Evolutionary conservation across 2,888 invertebrate genomes (phyloP).

Genomic region (Dugesia japonica): DNA sequence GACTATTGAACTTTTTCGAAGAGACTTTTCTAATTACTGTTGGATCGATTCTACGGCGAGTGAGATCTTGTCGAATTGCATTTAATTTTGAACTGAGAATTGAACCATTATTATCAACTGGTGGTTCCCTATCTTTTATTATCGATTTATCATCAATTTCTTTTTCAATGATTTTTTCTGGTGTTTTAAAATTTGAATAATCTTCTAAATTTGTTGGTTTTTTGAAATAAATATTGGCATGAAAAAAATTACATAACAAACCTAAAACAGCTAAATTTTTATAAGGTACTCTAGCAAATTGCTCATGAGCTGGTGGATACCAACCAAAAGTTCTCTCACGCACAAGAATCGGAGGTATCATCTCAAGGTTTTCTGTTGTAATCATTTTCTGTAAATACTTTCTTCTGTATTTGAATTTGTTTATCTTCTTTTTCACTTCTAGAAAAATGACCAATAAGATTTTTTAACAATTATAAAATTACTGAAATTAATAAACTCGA

Average conservation of each 20-base stretch:
- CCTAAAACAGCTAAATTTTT: not conserved
- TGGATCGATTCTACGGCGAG: not conserved
- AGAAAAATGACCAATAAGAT: no score
- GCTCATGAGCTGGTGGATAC: not conserved
- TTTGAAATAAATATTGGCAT: no score
- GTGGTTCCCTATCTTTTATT: not conserved
- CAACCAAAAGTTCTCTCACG: not conserved
- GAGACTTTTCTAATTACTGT: not conserved
- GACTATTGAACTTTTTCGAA: not conserved
- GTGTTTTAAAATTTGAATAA: not conserved
- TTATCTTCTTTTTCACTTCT: no score
- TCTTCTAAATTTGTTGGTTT: not conserved
- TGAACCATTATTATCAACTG: not conserved
- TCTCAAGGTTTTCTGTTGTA: not conserved
- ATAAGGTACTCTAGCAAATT: not conserved
- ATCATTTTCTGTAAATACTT: no score
- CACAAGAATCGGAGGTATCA: not conserved
- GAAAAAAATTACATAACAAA: not conserved
- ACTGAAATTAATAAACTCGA: no score
- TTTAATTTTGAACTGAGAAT: not conserved
- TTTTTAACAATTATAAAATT: no score
- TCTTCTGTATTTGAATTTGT: no score
- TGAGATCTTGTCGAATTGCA: not conserved
- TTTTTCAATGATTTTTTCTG: not conserved
- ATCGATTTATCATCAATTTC: not conserved